Evolutionary conservation across 2,113 vertebrate species (phyloP), one percentile per base, ranked within the genome.

Genomic region (Lota lota): DNA sequence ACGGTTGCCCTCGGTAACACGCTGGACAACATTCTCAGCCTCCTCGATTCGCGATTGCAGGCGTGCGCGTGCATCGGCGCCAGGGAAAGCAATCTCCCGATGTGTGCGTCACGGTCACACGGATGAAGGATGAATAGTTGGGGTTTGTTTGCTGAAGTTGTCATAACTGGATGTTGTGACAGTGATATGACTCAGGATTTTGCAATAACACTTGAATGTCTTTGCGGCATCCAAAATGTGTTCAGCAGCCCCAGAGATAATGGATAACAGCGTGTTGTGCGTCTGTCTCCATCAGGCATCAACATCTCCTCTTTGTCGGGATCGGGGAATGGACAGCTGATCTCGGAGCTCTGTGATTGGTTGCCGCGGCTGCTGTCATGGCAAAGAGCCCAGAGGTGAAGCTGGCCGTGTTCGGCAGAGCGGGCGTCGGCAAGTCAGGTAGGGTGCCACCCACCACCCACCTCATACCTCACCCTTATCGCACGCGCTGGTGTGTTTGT

Each of bases 401-500:
- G n/a, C 19, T 60, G 58, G 58, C 58, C 58, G 58, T 60, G n/a
- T 21, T 60, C 12, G 58, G 58, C n/a, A 6, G 58, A 60, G 58
- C 58, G 20, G 58, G 58, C n/a, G 58, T 60, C 8, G 58, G 58
- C 58, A 60, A 60, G 20, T 60, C 58, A 19, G 58, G 58, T 60
- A 60, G 58, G 58, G 11, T 4, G 17, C 16, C 4, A 5, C 28
- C 28, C 28, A 28, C 28, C 2, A 5, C 28, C 28, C 28, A 28
- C 28, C 28, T 28, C 28, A 28, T 28, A 28, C 28, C 3, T 28
- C 28, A 5, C 28, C 28, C 28, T 28, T 4, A 28, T 28, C 28
- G 6, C 4, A 28, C 28, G 4, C 28, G 28, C 28, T 5, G 28
- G 4, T 28, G 28, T 2, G 28, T 28, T 28, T 28, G 28, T 28